A percentile compares a stretch with the other conserved stretches of the same genome.
Conservation (phyloP, 2,888 invertebrate genomes). For the Seira sanloemensis region DNA sequence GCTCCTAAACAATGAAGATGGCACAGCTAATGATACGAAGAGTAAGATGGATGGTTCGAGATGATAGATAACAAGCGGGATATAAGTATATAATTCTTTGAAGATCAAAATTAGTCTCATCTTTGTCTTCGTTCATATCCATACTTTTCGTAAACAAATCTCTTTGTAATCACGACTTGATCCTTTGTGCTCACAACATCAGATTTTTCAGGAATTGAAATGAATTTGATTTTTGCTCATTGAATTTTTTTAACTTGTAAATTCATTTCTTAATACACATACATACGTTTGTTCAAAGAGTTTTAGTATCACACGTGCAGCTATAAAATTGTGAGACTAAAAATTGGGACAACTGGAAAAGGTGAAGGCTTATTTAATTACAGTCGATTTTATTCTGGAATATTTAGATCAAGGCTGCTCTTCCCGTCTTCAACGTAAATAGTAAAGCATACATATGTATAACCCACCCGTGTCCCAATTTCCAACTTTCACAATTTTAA, state of each 20-base stretch:
- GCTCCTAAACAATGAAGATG: too few relatives aligned
- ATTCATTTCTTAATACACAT: too few relatives aligned
- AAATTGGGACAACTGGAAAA: not conserved
- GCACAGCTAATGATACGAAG: not conserved
- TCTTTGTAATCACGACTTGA: too few relatives aligned
- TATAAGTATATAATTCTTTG: not conserved
- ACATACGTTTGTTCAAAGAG: not conserved
- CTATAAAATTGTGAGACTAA: not conserved
- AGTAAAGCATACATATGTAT: too few relatives aligned
- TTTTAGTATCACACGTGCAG: not conserved
- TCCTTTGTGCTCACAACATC: not conserved
- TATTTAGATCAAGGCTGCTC: not conserved
- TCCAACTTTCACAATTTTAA: not conserved
- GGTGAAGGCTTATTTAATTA: not conserved
- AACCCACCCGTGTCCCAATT: not conserved
- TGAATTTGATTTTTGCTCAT: not conserved
- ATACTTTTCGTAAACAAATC: too few relatives aligned
- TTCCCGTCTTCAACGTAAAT: too few relatives aligned
- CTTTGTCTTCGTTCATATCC: not conserved
- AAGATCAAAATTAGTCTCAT: not conserved
- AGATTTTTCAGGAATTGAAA: not conserved
- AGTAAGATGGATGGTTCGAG: not conserved
- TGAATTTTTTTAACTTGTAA: not conserved
- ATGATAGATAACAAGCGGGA: not conserved
- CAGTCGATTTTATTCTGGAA: not conserved